These are phyloP conservation scores for Crepidodera aurea DNA, from an alignment of 2,888 invertebrate genomes.

Conservation along the genomic window DNA sequence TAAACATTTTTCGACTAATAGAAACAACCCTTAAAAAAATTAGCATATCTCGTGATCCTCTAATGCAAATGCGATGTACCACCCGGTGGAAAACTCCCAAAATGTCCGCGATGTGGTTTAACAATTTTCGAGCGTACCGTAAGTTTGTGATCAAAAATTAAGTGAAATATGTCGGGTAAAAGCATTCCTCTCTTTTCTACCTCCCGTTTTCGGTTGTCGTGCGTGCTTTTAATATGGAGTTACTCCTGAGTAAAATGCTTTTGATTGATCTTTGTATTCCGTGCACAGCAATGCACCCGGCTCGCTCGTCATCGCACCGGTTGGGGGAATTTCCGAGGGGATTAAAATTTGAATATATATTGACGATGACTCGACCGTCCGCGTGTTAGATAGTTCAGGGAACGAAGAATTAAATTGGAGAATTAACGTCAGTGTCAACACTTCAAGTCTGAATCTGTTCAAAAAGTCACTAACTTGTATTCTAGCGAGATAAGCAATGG, in stretches of 20 bases:
- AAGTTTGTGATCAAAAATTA: slow-evolving; percentile 16
- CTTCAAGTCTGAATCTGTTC: too few relatives aligned
- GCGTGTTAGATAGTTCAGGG: slow-evolving; percentile 42
- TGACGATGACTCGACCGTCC: slow-evolving; percentile 56
- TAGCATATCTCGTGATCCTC: slow-evolving; percentile 8
- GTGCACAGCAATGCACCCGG: slow-evolving; percentile 54
- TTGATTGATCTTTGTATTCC: slow-evolving; percentile 58
- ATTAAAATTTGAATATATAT: slow-evolving; percentile 60
- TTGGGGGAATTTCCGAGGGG: slow-evolving; percentile 48
- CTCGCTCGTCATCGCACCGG: slow-evolving; percentile 21
- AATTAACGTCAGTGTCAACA: background rate
- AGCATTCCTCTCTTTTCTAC: background rate
- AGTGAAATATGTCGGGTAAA: slow-evolving; percentile 16
- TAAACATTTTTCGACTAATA: background rate
- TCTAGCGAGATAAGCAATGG: too few relatives aligned
- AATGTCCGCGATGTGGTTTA: background rate
- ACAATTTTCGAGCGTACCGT: slow-evolving; percentile 2
- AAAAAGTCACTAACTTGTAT: too few relatives aligned
- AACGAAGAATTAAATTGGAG: slow-evolving; percentile 11
- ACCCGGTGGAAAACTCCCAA: slow-evolving; percentile 11
- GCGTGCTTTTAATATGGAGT: slow-evolving; percentile 41
- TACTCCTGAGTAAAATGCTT: slow-evolving; percentile 46
- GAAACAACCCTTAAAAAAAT: slow-evolving; percentile 2
- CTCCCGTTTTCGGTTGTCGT: slow-evolving; percentile 19
- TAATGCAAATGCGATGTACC: slow-evolving; percentile 21